These are phyloP conservation scores for Mizuhopecten yessoensis DNA, from an alignment of 1,140 invertebrate genomes.

Conservation along the genomic window DNA sequence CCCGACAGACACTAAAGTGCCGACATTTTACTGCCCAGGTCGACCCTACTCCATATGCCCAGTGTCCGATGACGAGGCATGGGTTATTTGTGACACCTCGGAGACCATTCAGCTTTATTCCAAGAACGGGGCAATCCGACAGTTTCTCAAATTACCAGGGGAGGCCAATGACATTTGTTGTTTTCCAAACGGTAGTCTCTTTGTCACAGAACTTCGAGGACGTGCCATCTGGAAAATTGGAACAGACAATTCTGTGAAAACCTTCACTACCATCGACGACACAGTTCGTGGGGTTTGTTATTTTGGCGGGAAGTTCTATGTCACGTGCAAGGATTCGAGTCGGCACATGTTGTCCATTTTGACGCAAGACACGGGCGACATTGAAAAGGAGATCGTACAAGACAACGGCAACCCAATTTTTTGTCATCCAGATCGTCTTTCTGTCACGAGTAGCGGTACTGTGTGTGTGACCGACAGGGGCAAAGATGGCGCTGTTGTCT, in stretches of 20 bases:
- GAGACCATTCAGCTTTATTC: conserved; percentile 5
- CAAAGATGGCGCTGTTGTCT: conserved; percentile 16
- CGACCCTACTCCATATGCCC: neutral
- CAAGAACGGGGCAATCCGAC: conserved; percentile 6
- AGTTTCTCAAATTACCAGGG: neutral
- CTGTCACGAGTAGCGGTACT: neutral
- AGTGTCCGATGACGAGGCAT: neutral
- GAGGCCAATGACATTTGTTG: neutral
- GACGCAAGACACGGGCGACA: neutral
- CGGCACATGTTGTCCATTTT: neutral
- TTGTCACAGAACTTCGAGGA: neutral
- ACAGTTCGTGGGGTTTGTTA: neutral
- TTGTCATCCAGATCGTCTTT: neutral
- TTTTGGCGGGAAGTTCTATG: neutral
- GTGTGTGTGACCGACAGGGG: conserved; percentile 29
- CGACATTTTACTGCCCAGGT: conserved; percentile 19
- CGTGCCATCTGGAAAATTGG: conserved; percentile 11
- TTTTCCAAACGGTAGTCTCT: neutral
- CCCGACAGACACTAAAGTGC: neutral
- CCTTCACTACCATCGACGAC: neutral
- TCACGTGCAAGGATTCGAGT: neutral
- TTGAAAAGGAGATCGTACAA: neutral
- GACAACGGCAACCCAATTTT: neutral
- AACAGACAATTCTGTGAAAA: neutral
- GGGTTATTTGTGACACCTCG: neutral